A percentile compares a stretch with the other conserved stretches of the same genome.
These are phyloP conservation scores for Bungarus multicinctus DNA, from an alignment of 2,113 vertebrate genomes.

Conservation along the genomic window DNA sequence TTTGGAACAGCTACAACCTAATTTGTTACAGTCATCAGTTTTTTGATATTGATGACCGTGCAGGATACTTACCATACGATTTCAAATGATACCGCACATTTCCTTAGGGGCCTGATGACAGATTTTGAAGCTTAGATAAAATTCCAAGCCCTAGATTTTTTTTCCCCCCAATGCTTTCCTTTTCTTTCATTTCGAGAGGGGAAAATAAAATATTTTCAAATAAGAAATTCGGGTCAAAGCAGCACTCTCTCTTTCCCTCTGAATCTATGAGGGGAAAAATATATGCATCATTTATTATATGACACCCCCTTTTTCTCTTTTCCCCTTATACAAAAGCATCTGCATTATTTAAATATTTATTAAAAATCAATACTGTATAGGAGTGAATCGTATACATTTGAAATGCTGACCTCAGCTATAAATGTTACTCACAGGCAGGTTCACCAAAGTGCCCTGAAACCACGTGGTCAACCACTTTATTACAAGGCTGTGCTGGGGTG, in stretches of 20 bases:
- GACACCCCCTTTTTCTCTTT: background rate
- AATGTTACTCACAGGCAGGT: background rate
- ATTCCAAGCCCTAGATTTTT: background rate
- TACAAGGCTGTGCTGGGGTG: background rate
- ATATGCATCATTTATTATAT: background rate
- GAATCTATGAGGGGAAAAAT: background rate
- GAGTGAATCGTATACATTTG: background rate
- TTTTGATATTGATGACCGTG: slow-evolving; percentile 6
- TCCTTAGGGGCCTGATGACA: background rate
- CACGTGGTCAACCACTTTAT: background rate
- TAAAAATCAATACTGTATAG: background rate
- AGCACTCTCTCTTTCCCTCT: background rate
- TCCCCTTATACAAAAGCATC: background rate
- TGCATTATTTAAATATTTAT: background rate
- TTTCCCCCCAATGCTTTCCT: background rate
- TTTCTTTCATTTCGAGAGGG: background rate
- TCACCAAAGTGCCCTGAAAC: too few species aligned
- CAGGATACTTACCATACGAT: background rate
- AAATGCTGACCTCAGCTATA: background rate
- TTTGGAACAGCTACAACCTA: slow-evolving; percentile 6
- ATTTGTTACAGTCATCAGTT: background rate
- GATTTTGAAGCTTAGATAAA: background rate
- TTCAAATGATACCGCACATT: background rate
- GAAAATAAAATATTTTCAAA: background rate
- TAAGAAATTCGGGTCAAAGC: background rate